Conservation (phyloP, 1,140 invertebrate species). For the Drosophila equinoxialis region DNA sequence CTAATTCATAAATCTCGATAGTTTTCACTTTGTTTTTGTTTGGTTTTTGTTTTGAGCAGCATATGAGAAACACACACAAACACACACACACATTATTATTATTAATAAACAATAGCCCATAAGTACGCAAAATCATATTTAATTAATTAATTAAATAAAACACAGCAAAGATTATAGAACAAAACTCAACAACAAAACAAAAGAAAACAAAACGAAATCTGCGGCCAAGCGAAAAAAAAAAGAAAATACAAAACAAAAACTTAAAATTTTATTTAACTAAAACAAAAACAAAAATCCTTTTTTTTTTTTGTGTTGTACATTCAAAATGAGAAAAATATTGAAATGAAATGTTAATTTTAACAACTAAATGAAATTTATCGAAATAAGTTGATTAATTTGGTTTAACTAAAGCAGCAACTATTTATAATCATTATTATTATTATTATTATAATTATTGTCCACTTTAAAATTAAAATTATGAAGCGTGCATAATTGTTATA, state of each 20-base stretch:
- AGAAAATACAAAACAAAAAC: background rate
- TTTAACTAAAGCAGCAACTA: conserved; percentile 33
- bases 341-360: conserved; percentile 1
- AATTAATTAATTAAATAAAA: conserved; percentile 49
- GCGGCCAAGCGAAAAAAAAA: conserved; percentile 6
- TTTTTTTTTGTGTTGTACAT: no score
- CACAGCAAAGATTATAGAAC: conserved; percentile 24
- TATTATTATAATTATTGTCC: conserved; percentile 27
- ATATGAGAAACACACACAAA: conserved; percentile 49
- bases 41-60: conserved; percentile 39
- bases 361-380: conserved; percentile 24
- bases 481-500: conserved; percentile 76
- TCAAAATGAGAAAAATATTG: background rate
- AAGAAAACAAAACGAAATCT: conserved; percentile 28
- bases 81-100: conserved; percentile 40
- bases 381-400: conserved; percentile 46
- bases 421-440: conserved; percentile 8
- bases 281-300: background rate
- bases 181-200: conserved; percentile 34
- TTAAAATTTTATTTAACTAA: background rate
- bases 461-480: conserved; percentile 48
- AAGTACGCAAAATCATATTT: conserved; percentile 65
- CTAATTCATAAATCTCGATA: conserved; percentile 35
- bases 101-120: conserved; percentile 80
- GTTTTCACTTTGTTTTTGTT: conserved; percentile 45